These are phyloP conservation scores for Hipposideros larvatus DNA, from an alignment of 2,797 vertebrate species.

Conservation along the genomic window DNA sequence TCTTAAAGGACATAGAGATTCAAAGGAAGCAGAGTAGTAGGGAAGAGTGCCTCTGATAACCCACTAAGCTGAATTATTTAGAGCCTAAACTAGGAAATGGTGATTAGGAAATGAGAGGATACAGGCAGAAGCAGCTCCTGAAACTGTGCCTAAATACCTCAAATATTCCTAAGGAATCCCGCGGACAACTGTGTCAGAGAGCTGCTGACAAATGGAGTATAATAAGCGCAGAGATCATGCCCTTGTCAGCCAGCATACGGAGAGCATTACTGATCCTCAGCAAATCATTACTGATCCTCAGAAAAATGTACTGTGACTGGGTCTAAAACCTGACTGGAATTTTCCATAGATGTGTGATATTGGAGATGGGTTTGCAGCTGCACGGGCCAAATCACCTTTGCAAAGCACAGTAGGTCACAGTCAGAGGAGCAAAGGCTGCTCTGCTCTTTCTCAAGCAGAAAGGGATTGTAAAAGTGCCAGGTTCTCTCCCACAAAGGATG, in stretches of 20 bases:
- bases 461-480: slow-evolving; percentile 9
- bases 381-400: slow-evolving; percentile 65
- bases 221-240: slow-evolving; percentile 62
- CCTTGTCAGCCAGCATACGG: slow-evolving; percentile 66
- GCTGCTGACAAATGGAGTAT: slow-evolving; percentile 66
- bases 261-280: slow-evolving; percentile 73
- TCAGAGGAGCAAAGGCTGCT: background rate
- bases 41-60: background rate
- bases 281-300: slow-evolving; percentile 77
- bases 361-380: slow-evolving; percentile 56
- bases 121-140: background rate
- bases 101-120: slow-evolving; percentile 59
- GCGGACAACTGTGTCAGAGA: background rate
- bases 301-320: slow-evolving; percentile 62
- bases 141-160: slow-evolving; percentile 56
- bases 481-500: background rate
- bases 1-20: background rate
- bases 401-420: slow-evolving; percentile 39
- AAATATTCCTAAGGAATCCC: slow-evolving; percentile 43
- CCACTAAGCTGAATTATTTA: background rate
- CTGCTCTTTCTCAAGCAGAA: slow-evolving; percentile 31
- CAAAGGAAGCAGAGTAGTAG: background rate
- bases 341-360: slow-evolving; percentile 60
- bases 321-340: slow-evolving; percentile 66
- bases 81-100: background rate